phyloP scores from a whole-genome alignment of 2,888 invertebrate species.

The Mermis nigrescens region DNA sequence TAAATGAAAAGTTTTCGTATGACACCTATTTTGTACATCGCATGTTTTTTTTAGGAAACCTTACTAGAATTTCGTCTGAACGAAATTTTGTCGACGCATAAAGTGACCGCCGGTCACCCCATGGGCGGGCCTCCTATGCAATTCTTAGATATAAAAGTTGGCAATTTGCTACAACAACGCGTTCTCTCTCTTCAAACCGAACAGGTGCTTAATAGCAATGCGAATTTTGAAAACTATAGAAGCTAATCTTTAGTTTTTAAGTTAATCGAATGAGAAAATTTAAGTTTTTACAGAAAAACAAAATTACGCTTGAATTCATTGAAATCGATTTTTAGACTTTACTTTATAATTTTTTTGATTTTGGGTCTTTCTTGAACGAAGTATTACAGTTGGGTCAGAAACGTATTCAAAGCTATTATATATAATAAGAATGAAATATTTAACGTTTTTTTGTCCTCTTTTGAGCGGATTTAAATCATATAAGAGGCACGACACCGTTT shows the following conservation, averaged over 20 bases:
- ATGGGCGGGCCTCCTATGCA: constrained; percentile 45
- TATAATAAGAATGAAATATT: too few species aligned
- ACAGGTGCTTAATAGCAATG: constrained; percentile 33
- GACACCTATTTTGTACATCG: not conserved
- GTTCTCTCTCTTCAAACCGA: constrained; percentile 87
- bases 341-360: too few species aligned
- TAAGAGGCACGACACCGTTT: too few species aligned
- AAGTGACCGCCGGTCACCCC: constrained; percentile 61
- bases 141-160: constrained; percentile 87
- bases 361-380: too few species aligned
- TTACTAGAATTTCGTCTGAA: constrained; percentile 78
- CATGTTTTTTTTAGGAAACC: constrained; percentile 47
- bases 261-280: not conserved
- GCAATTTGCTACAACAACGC: constrained; percentile 80
- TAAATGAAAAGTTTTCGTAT: too few species aligned
- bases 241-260: not conserved
- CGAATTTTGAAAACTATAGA: not conserved
- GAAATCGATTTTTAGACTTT: too few species aligned
- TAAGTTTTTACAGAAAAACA: too few species aligned
- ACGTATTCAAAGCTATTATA: too few species aligned
- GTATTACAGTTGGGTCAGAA: too few species aligned
- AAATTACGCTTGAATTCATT: too few species aligned
- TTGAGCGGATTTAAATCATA: too few species aligned
- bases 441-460: not conserved
- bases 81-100: constrained; percentile 83